Evolutionary conservation across 2,797 vertebrate genomes (phyloP).

Genomic region (Alectoris magna): DNA sequence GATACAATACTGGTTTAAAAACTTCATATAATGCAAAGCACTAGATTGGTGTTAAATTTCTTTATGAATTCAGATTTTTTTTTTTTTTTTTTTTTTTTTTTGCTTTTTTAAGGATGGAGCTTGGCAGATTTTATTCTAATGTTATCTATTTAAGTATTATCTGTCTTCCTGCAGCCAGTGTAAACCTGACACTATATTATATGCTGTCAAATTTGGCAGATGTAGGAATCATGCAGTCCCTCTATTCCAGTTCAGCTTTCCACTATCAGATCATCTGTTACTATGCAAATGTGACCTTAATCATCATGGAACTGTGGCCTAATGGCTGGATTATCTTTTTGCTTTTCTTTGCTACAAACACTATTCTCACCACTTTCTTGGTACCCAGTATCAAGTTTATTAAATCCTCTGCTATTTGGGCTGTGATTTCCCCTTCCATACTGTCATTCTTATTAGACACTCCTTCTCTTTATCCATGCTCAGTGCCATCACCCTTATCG

Average conservation of each 20-base stretch:
- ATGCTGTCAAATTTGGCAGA: not conserved
- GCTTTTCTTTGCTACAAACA: not conserved
- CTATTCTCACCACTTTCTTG: not conserved
- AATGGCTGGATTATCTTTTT: not conserved
- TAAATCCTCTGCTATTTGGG: not conserved
- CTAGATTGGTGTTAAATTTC: not conserved
- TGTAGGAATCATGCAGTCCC: not conserved
- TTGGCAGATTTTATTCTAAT: not conserved
- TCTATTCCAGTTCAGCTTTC: not conserved
- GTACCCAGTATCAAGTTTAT: not conserved
- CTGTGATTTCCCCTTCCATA: not conserved
- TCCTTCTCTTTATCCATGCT: not conserved
- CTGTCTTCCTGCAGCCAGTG: not conserved
- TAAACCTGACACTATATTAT: not conserved
- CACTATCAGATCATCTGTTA: not conserved
- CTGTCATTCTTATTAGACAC: not conserved
- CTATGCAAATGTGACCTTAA: not conserved
- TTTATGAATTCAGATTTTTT: not conserved
- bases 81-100: not conserved
- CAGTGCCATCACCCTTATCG: not conserved
- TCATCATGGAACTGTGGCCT: not conserved
- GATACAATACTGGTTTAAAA: not conserved
- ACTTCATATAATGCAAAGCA: not conserved
- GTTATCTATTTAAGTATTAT: not conserved
- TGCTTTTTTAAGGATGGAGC: not conserved